Percentiles rank a stretch among this genome's conserved stretches.
phyloP scores from a whole-genome alignment of 2,797 vertebrate species.

The Chaenodraco wilsoni region DNA sequence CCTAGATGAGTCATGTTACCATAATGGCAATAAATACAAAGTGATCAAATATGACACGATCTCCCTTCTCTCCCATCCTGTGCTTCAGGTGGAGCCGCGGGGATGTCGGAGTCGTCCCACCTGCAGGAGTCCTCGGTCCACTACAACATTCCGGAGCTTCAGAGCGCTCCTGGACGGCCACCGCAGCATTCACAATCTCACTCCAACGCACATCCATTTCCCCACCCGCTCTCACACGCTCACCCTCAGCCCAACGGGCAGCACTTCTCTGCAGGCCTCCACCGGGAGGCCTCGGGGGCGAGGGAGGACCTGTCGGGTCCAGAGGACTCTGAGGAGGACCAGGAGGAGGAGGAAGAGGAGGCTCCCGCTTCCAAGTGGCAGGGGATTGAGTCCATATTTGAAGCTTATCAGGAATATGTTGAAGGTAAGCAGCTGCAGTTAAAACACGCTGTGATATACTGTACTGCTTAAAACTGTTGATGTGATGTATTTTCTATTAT shows the following conservation, averaged over 20 bases:
- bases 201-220: constrained; percentile 64
- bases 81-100: constrained; percentile 79
- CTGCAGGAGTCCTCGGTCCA: constrained; percentile 92
- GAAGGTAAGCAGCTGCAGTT: constrained; percentile 86
- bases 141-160: constrained; percentile 98
- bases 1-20: neutral
- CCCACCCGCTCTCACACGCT: constrained; percentile 59
- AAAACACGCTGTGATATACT: neutral
- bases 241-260: constrained; percentile 80
- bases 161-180: constrained; percentile 81
- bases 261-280: constrained; percentile 69
- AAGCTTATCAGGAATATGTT: constrained; percentile 97
- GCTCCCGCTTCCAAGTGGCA: constrained; percentile 89
- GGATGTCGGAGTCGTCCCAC: constrained; percentile 90
- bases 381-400: constrained; percentile 96
- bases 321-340: constrained; percentile 83
- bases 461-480: neutral
- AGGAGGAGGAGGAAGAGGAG: constrained; percentile 86
- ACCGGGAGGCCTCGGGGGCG: constrained; percentile 71
- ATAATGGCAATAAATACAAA: neutral
- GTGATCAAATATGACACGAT: neutral
- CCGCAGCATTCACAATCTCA: constrained; percentile 67
- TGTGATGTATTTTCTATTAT: neutral
- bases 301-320: constrained; percentile 84
- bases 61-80: neutral